Evolutionary conservation across 2,888 invertebrate genomes (phyloP), one percentile per base, ranked within the genome.

Genomic region (Drosophila meridiana): DNA sequence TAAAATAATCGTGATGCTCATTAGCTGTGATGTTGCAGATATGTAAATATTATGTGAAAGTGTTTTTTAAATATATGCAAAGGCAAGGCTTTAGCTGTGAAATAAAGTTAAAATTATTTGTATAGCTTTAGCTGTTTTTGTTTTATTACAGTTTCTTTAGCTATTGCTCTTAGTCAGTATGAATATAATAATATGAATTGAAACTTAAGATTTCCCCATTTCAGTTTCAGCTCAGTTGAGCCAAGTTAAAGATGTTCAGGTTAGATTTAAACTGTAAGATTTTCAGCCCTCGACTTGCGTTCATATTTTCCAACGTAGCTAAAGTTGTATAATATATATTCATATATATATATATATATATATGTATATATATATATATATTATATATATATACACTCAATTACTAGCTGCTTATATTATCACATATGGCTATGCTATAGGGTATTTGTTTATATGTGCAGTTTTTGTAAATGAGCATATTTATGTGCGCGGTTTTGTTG

Each of bases 401-500:
- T 9, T 20, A 20, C 2, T 26, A 26, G 5, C 11, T 40, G 40
- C 0, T 36, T 42, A 42, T 43, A 43, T 20, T 20, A 20, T 20
- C 1, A 43, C 1, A 6, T 20, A n/a, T n/a, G 11, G 9, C 32
- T n/a, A 3, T 0, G 6, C 11, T 34, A 13, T 36, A 76, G 75
- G 28, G 78, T 32, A 78, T 78, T 47, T 47, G 14, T 45, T 68
- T 62, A 43, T 36, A 9, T n/a, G 30, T 3, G 53, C 7, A 2
- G 14, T n/a, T 42, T 32, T 42, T 56, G 56, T 38, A 26, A 43
- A 26, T 59, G 13, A 40, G 40, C 48, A 38, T 55, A 58, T 36
- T 62, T 28, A 53, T 69, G 43, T 66, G 61, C 43, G 63, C 56
- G 28, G 48, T 65, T 47, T 62, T 71, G 69, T 77, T 75, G 74